phyloP scores from a whole-genome alignment of 2,113 vertebrate species.

The Oncorhynchus keta region DNA sequence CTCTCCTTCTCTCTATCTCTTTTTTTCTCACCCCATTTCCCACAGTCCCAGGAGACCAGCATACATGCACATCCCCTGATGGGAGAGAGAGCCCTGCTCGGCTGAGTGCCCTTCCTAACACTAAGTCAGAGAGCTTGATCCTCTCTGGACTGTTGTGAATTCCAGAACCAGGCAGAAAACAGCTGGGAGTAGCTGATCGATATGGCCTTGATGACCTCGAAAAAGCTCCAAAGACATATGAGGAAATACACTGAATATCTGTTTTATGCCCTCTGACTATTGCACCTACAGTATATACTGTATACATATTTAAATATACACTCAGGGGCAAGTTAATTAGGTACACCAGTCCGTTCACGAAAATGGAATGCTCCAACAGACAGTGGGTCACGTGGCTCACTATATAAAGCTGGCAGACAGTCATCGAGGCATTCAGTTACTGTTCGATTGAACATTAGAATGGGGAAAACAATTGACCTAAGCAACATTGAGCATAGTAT shows the following conservation, averaged over 20 bases:
- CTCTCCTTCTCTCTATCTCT: constrained; percentile 9
- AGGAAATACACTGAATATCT: constrained; percentile 11
- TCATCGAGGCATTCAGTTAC: too few relatives aligned
- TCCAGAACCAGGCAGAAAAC: constrained; percentile 27
- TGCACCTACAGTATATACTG: neutral
- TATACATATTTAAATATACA: too few relatives aligned
- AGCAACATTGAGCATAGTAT: too few relatives aligned
- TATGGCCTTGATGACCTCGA: constrained; percentile 40
- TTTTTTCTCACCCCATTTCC: neutral
- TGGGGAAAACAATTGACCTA: too few relatives aligned
- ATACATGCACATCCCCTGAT: constrained; percentile 17
- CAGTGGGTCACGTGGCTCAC: too few relatives aligned
- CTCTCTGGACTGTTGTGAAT: constrained; percentile 30
- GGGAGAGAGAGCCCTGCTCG: neutral
- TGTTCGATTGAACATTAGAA: too few relatives aligned
- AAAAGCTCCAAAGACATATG: constrained; percentile 11
- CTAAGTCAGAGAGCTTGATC: constrained; percentile 9
- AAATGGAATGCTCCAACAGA: too few relatives aligned
- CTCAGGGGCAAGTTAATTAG: too few relatives aligned
- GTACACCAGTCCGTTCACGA: too few relatives aligned
- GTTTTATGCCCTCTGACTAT: constrained; percentile 11
- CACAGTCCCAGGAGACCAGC: constrained; percentile 21
- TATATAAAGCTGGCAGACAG: too few relatives aligned
- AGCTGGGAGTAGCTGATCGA: constrained; percentile 19
- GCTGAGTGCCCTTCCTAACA: neutral